Conservation (phyloP, 2,888 invertebrate genomes). For the Agrotis ipsilon region DNA sequence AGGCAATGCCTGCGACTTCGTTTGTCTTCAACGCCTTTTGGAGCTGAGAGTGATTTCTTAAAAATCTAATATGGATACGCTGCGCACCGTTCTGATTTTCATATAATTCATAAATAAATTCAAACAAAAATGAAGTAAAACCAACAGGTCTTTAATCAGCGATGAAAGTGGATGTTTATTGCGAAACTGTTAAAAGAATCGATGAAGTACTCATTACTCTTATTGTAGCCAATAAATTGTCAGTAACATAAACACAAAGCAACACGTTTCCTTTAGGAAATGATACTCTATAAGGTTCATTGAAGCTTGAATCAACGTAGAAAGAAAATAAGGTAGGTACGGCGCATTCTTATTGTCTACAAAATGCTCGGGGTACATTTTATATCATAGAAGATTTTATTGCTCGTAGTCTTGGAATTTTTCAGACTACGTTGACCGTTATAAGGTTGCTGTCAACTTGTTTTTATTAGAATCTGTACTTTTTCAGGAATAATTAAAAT, state of each 20-base stretch:
- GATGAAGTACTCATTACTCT: constrained; percentile 35
- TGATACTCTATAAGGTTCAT: constrained; percentile 49
- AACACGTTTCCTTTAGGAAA: constrained; percentile 46
- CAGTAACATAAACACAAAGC: constrained; percentile 42
- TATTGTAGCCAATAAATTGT: constrained; percentile 52
- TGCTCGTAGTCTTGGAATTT: constrained; percentile 13
- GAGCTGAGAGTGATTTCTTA: no score
- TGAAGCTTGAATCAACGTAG: constrained; percentile 41
- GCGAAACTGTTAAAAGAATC: constrained; percentile 24
- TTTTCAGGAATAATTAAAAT: neutral
- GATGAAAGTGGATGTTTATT: constrained; percentile 33
- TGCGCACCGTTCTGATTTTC: no score
- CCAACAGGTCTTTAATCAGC: constrained; percentile 36
- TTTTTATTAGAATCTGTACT: neutral
- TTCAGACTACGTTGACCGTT: constrained; percentile 24
- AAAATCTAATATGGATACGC: no score
- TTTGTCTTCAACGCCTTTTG: neutral
- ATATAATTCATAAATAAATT: no score
- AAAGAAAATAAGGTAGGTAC: constrained; percentile 34
- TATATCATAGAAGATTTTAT: constrained; percentile 42
- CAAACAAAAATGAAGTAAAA: constrained; percentile 2
- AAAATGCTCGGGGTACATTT: constrained; percentile 25
- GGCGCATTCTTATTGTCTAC: constrained; percentile 35
- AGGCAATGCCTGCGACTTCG: neutral
- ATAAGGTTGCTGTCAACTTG: neutral